Evolutionary conservation across 1,140 invertebrate species (phyloP), one percentile per base, ranked within the genome.

Genomic region (Paracyclopina nana): DNA sequence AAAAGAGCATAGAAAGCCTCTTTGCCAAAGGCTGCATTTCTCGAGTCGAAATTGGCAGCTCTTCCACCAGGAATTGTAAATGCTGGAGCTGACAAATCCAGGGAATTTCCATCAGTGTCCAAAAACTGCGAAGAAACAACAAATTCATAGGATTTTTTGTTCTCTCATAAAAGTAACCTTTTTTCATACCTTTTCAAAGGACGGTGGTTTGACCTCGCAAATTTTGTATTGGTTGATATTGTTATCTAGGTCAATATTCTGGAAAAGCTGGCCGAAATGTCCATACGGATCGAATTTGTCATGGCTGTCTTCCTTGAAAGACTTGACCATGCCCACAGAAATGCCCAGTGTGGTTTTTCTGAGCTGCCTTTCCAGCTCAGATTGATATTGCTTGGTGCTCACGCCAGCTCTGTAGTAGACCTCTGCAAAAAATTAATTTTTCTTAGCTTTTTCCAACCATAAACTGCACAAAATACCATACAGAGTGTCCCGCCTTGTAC

Each of bases 301-400:
- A n/a, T n/a, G n/a, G n/a, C n/a, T n/a, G 34, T n/a, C 20, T n/a
- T 38, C 14, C 34, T 38, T 38, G 2, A 20, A n/a, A 9, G 34
- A 38, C 34, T 38, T 38, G 34, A 38, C 34, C 34, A 38, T 5
- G n/a, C 34, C 34, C 34, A 38, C 34, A 16, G 34, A 38, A 20
- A 38, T 38, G 20, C 34, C 34, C 14, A 38, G 34, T n/a, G 34
- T 38, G n/a, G 20, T 38, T 38, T 38, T 38, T 38, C 34, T n/a
- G 2, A 38, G 34, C 8, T 38, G 34, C 14, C 20, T 16, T 38
- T 38, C 34, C 34, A 38, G 20, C 20, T 38, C 34, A n/a, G 14
- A n/a, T 38, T 20, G 14, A 8, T 38, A 38, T 38, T 38, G n/a
- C n/a, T n/a, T 16, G 14, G 34, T n/a, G 5, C 20, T 38, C n/a